These are phyloP conservation scores for Ephestia elutella DNA, from an alignment of 1,140 invertebrate species.

Conservation along the genomic window DNA sequence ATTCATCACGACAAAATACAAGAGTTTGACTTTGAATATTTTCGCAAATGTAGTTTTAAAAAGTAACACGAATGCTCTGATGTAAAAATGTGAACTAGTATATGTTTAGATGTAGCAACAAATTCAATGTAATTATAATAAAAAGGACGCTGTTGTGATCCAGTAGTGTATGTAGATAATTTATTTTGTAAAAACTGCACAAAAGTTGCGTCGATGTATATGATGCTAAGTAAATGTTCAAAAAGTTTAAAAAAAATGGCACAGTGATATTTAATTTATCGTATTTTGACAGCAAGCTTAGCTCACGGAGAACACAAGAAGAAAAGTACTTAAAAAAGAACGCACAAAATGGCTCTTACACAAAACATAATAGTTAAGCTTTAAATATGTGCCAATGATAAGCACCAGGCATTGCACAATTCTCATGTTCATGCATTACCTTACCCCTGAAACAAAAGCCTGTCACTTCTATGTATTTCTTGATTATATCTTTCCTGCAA, in stretches of 20 bases:
- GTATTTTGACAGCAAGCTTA: not conserved
- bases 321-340: slow-evolving; percentile 7
- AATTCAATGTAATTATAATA: slow-evolving; percentile 20
- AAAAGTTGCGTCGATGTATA: slow-evolving; percentile 31
- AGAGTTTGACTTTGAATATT: slow-evolving; percentile 73
- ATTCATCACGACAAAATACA: slow-evolving; percentile 52
- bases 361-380: slow-evolving; percentile 39
- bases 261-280: not conserved
- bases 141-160: slow-evolving; percentile 33
- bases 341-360: slow-evolving; percentile 64
- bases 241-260: not conserved
- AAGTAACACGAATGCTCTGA: slow-evolving; percentile 35
- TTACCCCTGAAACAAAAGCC: slow-evolving; percentile 38
- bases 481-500: slow-evolving; percentile 46
- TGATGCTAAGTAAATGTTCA: not conserved
- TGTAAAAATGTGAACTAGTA: slow-evolving; percentile 33
- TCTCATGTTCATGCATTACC: slow-evolving; percentile 53
- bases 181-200: slow-evolving; percentile 31
- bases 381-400: slow-evolving; percentile 28
- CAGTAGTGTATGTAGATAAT: slow-evolving; percentile 9
- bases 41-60: slow-evolving; percentile 47
- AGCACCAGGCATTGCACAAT: slow-evolving; percentile 50
- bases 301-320: not conserved
- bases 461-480: slow-evolving; percentile 44
- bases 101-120: slow-evolving; percentile 47